Evolutionary conservation across 2,888 invertebrate species (phyloP).

Genomic region (Agrochola litura): DNA sequence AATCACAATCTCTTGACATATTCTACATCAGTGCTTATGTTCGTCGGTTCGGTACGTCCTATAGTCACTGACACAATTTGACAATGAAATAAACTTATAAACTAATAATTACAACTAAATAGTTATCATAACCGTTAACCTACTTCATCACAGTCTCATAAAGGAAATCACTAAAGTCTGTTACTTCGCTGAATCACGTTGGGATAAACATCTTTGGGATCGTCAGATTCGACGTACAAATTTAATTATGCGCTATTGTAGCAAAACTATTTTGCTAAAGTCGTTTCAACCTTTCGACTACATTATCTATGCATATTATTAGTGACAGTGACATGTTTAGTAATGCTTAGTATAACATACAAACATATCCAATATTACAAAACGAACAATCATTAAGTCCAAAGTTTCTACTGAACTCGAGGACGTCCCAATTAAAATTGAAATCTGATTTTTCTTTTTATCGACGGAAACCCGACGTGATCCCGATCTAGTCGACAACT

Average conservation of each 20-base stretch:
- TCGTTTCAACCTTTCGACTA: slow-evolving; percentile 25
- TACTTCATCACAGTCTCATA: slow-evolving; percentile 87
- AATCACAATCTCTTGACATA: slow-evolving; percentile 16
- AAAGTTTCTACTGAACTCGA: slow-evolving; percentile 20
- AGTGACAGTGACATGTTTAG: slow-evolving; percentile 23
- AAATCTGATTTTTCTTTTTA: slow-evolving; percentile 42
- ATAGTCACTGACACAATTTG: slow-evolving; percentile 28
- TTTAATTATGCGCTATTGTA: slow-evolving; percentile 31
- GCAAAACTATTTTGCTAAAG: slow-evolving; percentile 48
- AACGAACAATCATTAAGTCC: slow-evolving; percentile 23
- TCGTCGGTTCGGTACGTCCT: slow-evolving; percentile 12
- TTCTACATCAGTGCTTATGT: slow-evolving; percentile 4
- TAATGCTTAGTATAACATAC: background rate
- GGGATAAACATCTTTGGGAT: slow-evolving; percentile 68
- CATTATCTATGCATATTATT: slow-evolving; percentile 20
- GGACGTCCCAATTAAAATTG: slow-evolving; percentile 36
- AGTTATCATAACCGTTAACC: slow-evolving; percentile 68
- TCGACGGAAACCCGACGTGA: slow-evolving; percentile 67
- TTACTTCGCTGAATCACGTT: slow-evolving; percentile 75
- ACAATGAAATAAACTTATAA: slow-evolving; percentile 54
- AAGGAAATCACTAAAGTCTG: slow-evolving; percentile 83
- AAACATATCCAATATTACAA: slow-evolving; percentile 8
- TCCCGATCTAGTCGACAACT: slow-evolving; percentile 73
- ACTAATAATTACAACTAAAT: slow-evolving; percentile 60
- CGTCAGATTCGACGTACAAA: slow-evolving; percentile 42